These are phyloP conservation scores for Erpetoichthys calabaricus DNA, from an alignment of 2,797 vertebrate species.

Conservation along the genomic window DNA sequence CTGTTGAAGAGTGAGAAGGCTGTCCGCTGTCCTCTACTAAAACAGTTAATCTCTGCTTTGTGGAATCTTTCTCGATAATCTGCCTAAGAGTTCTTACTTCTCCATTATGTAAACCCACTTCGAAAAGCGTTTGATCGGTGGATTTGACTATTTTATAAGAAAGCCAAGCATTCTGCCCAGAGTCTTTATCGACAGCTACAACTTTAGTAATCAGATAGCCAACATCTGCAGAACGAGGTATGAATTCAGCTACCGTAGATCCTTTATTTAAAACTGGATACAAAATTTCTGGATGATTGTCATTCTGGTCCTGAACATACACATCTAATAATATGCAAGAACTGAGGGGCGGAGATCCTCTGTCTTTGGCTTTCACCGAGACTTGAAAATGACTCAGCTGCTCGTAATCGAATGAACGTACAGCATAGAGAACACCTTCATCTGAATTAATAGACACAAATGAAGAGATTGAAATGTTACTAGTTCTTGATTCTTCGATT, in stretches of 20 bases:
- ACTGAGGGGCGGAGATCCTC: constrained; percentile 39
- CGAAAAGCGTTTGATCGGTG: constrained; percentile 25
- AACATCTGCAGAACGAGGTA: constrained; percentile 36
- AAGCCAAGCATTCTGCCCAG: no score
- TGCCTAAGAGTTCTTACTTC: constrained; percentile 34
- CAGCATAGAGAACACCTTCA: constrained; percentile 39
- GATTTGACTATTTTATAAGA: no score
- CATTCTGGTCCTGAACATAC: constrained; percentile 35
- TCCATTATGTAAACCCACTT: constrained; percentile 42
- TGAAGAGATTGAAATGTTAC: constrained; percentile 32
- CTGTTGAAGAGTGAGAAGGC: constrained; percentile 44
- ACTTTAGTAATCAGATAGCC: no score
- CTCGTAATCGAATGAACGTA: constrained; percentile 48
- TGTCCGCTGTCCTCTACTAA: constrained; percentile 16
- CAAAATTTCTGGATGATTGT: constrained; percentile 31
- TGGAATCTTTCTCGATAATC: constrained; percentile 15
- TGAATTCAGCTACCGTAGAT: constrained; percentile 44
- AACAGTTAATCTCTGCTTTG: constrained; percentile 11
- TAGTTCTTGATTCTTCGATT: constrained; percentile 36
- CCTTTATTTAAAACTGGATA: constrained; percentile 36
- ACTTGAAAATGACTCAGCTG: constrained; percentile 40
- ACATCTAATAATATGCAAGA: constrained; percentile 31
- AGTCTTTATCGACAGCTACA: no score
- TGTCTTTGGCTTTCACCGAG: constrained; percentile 40
- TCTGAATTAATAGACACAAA: constrained; percentile 46